Base-by-base conservation (phyloP, 37 sponge, comb jelly and placozoan species). In the Oopsacas minuta region DNA sequence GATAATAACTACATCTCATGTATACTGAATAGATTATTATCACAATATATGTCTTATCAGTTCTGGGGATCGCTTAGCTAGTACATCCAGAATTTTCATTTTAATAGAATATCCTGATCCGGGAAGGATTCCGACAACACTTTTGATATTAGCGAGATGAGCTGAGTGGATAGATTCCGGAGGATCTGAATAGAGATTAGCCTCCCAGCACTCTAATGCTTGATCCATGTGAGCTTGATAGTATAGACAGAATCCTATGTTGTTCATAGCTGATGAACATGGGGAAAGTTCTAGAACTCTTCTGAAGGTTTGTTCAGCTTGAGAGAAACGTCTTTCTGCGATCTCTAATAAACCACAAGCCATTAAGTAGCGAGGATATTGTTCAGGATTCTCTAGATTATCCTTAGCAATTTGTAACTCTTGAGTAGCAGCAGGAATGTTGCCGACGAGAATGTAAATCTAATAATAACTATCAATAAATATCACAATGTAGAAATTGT, bases 161-260 rank as follows among this genome's bases (percentile, higher is more conserved):
- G 7, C 20, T 12, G 75, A 34, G 30, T 61, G 75, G 75, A 61
- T 61, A 34, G 75, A 61, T 3, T 61, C 75, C 22, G 75, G 75
- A 3, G 75, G 28, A 3, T 61, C 75, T n/a, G 75, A 61, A 34
- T 12, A 61, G 75, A 61, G 75, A 34, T n/a, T 10, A 5, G 75
- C 5, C 22, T 61, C 28, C 75, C 75, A 61, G 28, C 7, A 61
- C 22, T 61, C 75, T 34, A 61, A 12, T 7, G 75, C 75, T 12
- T 20, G 3, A 34, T 61, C 75, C 75, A 61, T n/a, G 28, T 61
- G 75, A 25, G 75, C 28, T n/a, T 61, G 75, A 34, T 61, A 61
- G 75, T 61, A 61, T 25, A 61, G 75, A n/a, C 75, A 61, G 75
- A 61, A 61, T 10, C 75, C 75, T 10, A 61, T 61, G 75, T 61